Percentiles rank a stretch among this genome's conserved stretches.
These are phyloP conservation scores for Orthochromis indermauri DNA, from an alignment of 2,113 vertebrate genomes.

Conservation along the genomic window DNA sequence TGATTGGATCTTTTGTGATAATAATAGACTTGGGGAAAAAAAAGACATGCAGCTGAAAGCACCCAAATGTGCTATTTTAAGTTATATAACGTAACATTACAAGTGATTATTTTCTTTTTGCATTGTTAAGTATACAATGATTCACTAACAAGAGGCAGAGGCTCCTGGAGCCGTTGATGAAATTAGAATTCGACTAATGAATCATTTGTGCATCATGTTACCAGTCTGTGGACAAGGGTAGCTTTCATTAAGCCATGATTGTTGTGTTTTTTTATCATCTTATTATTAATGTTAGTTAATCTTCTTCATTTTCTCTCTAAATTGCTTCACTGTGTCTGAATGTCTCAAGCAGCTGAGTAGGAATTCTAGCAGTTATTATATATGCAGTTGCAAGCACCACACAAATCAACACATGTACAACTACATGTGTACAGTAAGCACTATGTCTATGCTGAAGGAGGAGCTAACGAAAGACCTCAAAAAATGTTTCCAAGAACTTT, in stretches of 20 bases:
- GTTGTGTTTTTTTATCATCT: background rate
- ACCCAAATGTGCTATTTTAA: background rate
- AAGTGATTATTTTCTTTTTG: background rate
- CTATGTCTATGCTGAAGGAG: background rate
- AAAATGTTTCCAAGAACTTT: background rate
- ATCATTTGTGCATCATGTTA: background rate
- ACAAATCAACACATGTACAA: background rate
- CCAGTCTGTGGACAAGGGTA: background rate
- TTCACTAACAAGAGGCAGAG: background rate
- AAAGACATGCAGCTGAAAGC: background rate
- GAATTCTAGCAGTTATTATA: background rate
- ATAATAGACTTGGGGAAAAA: fast-evolving
- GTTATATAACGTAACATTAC: background rate
- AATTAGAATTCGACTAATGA: background rate
- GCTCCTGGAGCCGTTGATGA: background rate
- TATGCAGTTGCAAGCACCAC: background rate
- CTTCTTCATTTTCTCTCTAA: background rate
- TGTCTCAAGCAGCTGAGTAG: background rate
- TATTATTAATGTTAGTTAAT: background rate
- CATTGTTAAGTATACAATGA: background rate
- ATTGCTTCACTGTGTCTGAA: background rate
- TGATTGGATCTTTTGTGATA: background rate
- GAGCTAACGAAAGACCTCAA: background rate
- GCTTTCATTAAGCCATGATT: background rate
- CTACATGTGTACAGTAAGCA: background rate